Evolutionary conservation across 2,888 invertebrate genomes (phyloP).

Genomic region (Drosophila falleni): DNA sequence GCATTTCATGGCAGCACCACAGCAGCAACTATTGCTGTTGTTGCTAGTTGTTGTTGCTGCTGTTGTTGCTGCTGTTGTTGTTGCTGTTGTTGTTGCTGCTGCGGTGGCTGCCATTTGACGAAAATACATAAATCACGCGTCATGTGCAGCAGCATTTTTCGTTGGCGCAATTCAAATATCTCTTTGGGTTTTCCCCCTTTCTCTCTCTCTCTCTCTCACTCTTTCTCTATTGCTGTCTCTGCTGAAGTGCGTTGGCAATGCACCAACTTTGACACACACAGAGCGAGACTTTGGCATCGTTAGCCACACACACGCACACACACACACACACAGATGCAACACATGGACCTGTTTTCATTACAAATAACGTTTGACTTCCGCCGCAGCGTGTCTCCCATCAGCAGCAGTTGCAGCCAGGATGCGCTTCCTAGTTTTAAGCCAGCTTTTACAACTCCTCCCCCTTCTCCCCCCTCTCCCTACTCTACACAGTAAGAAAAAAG

Average conservation of each 20-base stretch:
- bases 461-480: not conserved
- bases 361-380: conserved; percentile 83
- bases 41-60: conserved; percentile 26
- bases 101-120: conserved; percentile 74
- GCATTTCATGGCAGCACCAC: conserved; percentile 73
- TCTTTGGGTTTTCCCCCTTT: conserved; percentile 18
- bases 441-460: not conserved
- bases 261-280: conserved; percentile 62
- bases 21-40: conserved; percentile 42
- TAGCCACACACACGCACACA: conserved; percentile 36
- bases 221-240: conserved; percentile 11
- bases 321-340: conserved; percentile 45
- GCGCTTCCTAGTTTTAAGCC: conserved; percentile 42
- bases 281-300: conserved; percentile 59
- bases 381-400: conserved; percentile 62
- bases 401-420: conserved; percentile 31
- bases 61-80: conserved; percentile 49
- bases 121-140: conserved; percentile 79
- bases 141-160: conserved; percentile 73
- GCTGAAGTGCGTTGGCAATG: conserved; percentile 75
- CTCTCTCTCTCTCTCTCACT: conserved; percentile 1
- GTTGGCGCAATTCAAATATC: conserved; percentile 73
- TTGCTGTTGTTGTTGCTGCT: conserved; percentile 30
- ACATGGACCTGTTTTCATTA: conserved; percentile 81
- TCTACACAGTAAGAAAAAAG: not conserved